Evolutionary conservation across 1,140 invertebrate genomes (phyloP).

Genomic region (Pararge aegeria): DNA sequence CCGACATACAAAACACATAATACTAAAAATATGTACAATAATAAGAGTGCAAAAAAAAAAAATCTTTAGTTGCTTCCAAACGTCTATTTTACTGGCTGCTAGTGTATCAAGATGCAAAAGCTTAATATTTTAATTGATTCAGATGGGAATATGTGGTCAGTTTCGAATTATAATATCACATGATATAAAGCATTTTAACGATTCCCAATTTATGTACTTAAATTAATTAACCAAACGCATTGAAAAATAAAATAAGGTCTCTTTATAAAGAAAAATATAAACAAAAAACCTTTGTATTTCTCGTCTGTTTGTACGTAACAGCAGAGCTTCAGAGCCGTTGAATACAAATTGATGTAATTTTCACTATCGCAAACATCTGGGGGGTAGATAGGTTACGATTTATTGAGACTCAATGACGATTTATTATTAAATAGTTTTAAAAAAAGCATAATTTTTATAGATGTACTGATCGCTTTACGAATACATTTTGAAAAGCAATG

Average conservation of each 20-base stretch:
- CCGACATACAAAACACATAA: not conserved
- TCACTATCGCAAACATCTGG: conserved; percentile 9
- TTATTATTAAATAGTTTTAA: too few relatives aligned
- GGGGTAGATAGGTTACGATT: not conserved
- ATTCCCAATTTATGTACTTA: not conserved
- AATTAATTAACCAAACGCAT: not conserved
- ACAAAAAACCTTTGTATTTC: conserved; percentile 1
- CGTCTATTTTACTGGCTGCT: conserved; percentile 7
- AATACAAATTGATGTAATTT: conserved; percentile 7
- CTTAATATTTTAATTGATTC: not conserved
- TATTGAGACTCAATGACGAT: not conserved
- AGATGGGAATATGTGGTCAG: conserved; percentile 53
- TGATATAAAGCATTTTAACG: not conserved
- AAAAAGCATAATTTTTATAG: too few relatives aligned
- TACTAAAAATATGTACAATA: not conserved
- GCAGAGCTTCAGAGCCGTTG: conserved; percentile 7
- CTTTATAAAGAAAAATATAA: not conserved
- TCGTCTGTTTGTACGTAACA: conserved; percentile 6
- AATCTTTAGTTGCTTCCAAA: not conserved
- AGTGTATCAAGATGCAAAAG: conserved; percentile 10
- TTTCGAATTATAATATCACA: not conserved
- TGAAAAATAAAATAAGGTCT: not conserved
- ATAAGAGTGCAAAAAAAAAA: conserved; percentile 5
- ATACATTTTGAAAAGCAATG: too few relatives aligned
- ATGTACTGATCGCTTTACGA: too few relatives aligned